Percentiles rank a stretch among this genome's conserved stretches.
Evolutionary conservation across 2,888 invertebrate genomes (phyloP).

Genomic region (Tridacna gigas): DNA sequence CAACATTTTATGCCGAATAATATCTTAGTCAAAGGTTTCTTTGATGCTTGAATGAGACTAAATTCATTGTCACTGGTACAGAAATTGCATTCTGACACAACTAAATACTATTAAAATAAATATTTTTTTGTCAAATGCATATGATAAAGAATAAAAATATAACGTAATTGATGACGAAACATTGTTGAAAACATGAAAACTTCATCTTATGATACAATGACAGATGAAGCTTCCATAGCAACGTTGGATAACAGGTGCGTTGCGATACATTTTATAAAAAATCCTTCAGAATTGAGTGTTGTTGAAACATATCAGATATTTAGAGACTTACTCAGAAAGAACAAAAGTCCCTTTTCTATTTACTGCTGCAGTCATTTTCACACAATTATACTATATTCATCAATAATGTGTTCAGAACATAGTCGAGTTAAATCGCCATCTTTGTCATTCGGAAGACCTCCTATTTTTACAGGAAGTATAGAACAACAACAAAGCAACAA

Average conservation of each 20-base stretch:
- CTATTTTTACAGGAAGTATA: conserved; percentile 7
- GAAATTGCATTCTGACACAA: no score
- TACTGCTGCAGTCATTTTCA: conserved; percentile 54
- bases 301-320: background rate
- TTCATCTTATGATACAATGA: background rate
- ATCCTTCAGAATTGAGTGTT: no score
- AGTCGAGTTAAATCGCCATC: conserved; percentile 17
- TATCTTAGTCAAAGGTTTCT: no score
- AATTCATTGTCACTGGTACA: no score
- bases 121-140: no score
- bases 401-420: background rate
- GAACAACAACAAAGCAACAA: conserved; percentile 1
- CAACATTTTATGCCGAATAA: no score
- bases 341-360: conserved; percentile 64
- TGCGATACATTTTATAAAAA: background rate
- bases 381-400: background rate
- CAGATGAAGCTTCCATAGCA: background rate
- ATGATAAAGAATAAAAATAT: no score
- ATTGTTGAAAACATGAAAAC: no score
- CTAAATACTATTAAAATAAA: no score
- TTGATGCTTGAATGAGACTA: no score
- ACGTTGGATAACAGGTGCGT: background rate
- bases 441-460: conserved; percentile 45
- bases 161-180: no score
- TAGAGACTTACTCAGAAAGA: conserved; percentile 57